These are phyloP conservation scores for Prochilodus magdalenae DNA, from an alignment of 2,113 vertebrate genomes.

Conservation along the genomic window DNA sequence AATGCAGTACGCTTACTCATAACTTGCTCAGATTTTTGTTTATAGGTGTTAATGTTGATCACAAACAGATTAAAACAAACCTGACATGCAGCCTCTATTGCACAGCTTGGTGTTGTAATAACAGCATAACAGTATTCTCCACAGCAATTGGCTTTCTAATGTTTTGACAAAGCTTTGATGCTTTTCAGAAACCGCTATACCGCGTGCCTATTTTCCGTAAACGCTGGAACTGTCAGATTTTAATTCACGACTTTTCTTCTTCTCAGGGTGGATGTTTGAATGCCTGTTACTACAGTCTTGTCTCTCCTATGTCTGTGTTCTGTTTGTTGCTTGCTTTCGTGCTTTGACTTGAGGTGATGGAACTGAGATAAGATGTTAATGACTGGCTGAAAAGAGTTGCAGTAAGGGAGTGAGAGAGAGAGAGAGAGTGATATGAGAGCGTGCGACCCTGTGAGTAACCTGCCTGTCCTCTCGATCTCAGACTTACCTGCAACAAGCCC, in stretches of 20 bases:
- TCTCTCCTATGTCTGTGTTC: background rate
- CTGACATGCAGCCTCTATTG: background rate
- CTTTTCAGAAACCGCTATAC: background rate
- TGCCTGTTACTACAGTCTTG: background rate
- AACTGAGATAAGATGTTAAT: background rate
- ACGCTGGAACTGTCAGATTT: background rate
- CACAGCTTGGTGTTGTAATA: background rate
- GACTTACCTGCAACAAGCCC: constrained; percentile 99
- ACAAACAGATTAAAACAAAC: too few relatives aligned
- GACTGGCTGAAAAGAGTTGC: constrained; percentile 38
- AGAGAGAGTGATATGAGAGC: constrained; percentile 63
- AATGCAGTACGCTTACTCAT: background rate
- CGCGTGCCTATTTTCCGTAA: background rate
- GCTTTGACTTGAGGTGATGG: constrained; percentile 3
- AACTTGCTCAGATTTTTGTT: constrained; percentile 1
- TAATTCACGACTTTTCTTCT: constrained; percentile 11
- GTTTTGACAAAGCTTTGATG: background rate
- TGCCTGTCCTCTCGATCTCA: constrained; percentile 90
- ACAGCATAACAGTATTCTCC: constrained; percentile 24
- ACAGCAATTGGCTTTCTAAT: constrained; percentile 15
- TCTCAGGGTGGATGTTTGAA: constrained; percentile 31
- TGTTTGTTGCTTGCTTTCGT: background rate
- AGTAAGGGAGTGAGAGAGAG: constrained; percentile 52
- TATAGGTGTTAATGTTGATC: background rate
- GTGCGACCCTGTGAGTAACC: constrained; percentile 83